A percentile compares a stretch with the other conserved stretches of the same genome.
phyloP scores from a whole-genome alignment of 1,140 invertebrate species.

The Pygmarrhopalites habei region DNA sequence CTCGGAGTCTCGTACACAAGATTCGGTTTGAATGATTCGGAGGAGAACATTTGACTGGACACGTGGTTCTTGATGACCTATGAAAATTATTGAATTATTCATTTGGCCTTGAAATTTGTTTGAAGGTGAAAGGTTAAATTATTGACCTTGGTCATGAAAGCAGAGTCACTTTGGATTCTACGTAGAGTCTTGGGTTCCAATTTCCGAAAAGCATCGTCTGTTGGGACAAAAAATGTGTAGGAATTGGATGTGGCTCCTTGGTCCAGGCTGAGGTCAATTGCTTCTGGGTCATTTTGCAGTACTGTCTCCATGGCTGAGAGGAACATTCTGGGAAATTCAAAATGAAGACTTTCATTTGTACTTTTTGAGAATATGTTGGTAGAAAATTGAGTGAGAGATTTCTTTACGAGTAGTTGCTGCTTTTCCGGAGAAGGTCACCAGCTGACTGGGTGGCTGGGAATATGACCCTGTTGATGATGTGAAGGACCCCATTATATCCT shows the following conservation, averaged over 20 bases:
- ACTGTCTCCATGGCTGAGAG: conserved; percentile 45
- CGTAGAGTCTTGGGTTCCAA: conserved; percentile 39
- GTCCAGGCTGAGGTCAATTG: conserved; percentile 34
- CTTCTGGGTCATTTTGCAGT: conserved; percentile 39
- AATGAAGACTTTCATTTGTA: background rate
- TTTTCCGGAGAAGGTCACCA: conserved; percentile 45
- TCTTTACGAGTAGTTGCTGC: conserved; percentile 46
- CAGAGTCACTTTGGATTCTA: conserved; percentile 42
- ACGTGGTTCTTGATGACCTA: conserved; percentile 47
- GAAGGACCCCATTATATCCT: conserved; percentile 52
- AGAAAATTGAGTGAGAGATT: no score
- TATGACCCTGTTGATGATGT: conserved; percentile 50
- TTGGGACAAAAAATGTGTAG: conserved; percentile 51
- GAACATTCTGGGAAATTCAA: conserved; percentile 43
- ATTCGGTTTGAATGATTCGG: conserved; percentile 44
- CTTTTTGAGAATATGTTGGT: no score
- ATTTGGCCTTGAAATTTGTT: no score
- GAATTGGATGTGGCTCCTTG: conserved; percentile 21
- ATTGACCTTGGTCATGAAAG: conserved; percentile 42
- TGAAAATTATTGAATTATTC: no score
- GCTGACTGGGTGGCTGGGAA: conserved; percentile 46
- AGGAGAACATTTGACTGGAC: conserved; percentile 44
- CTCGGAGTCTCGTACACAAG: conserved; percentile 45
- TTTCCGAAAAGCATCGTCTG: conserved; percentile 46
- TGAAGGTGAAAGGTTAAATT: no score